Evolutionary conservation across 2,888 invertebrate species (phyloP), one percentile per base, ranked within the genome.

Genomic region (Ashinkailepas kermadecensis): DNA sequence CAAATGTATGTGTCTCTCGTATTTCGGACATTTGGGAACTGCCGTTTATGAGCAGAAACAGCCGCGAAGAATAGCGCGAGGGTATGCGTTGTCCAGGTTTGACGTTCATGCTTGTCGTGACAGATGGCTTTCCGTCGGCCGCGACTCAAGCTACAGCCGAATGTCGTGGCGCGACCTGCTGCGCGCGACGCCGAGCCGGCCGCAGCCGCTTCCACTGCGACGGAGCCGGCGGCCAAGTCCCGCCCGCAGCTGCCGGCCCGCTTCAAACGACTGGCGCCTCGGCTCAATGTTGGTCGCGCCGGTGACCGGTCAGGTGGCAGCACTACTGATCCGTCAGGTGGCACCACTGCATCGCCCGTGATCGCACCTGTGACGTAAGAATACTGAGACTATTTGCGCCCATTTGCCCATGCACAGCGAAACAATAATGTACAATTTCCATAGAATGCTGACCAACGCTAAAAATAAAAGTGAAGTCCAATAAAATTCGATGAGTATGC

Each of bases 91-190:
- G 39, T 39, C 39, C 39, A 3, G 39, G 39, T 39, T 39, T 39
- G 39, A 39, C 39, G 39, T 39, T 39, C n/a, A 39, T 39, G 39
- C 39, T 39, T 39, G 39, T n/a, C n/a, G n/a, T 39, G 39, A 39
- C 80, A 84, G 86, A 21, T 85, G 86, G 25, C 86, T 86, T 80
- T 86, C 84, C 11, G 85, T 87, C 57, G 85, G 86, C 18, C 87
- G 87, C 81, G 86, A 85, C 65, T 85, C 87, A 13, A 84, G 87
- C 59, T 87, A 87, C 10, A 86, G 87, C 11, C 87, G 88, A 84
- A 88, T 88, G 84, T 87, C 88, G 84, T 86, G 87, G 0, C 88
- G 88, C 6, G 83, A 86, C 81, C 85, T 88, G 10, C 85, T 85
- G 15, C 85, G 87, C 80, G 87, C 88, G 84, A 86, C 86, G 82